Percentiles rank a stretch among this genome's conserved stretches.
These are phyloP conservation scores for Poeciliopsis turrubarensis DNA, from an alignment of 2,113 vertebrate species.

Conservation along the genomic window DNA sequence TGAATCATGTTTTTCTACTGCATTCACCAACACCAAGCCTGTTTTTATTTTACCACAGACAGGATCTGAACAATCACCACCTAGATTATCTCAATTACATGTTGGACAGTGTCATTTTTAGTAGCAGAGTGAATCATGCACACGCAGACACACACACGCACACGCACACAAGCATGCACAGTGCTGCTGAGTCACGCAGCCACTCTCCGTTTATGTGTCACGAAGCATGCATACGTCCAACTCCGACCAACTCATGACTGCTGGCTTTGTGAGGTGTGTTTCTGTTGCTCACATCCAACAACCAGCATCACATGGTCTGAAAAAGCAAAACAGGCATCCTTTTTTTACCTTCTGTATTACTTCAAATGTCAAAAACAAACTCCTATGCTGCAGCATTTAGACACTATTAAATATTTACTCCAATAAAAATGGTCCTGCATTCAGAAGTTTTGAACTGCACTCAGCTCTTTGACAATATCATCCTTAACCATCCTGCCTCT, in stretches of 20 bases:
- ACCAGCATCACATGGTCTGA: conserved; percentile 12
- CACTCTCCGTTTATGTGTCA: conserved; percentile 31
- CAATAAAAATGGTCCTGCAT: background rate
- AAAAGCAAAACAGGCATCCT: background rate
- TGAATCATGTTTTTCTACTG: conserved; percentile 1
- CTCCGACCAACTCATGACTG: conserved; percentile 49
- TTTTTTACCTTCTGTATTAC: no score
- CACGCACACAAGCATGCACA: conserved; percentile 42
- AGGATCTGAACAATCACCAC: conserved; percentile 31
- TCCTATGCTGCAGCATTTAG: background rate
- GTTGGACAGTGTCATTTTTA: conserved; percentile 40
- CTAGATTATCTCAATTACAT: conserved; percentile 51
- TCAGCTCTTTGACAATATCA: conserved; percentile 3
- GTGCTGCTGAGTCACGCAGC: conserved; percentile 46
- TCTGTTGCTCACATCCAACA: conserved; percentile 9
- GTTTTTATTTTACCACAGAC: conserved; percentile 3
- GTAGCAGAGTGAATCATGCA: conserved; percentile 52
- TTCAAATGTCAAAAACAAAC: no score
- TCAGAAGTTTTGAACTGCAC: background rate
- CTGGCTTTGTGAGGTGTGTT: conserved; percentile 16
- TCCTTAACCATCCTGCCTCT: conserved; percentile 4
- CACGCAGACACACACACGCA: conserved; percentile 51
- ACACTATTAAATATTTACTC: background rate
- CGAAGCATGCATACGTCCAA: conserved; percentile 36
- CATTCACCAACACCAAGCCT: conserved; percentile 10